Percentiles rank a stretch among this genome's conserved stretches.
Evolutionary conservation across 2,797 vertebrate genomes (phyloP).

Genomic region (Chanos chanos): DNA sequence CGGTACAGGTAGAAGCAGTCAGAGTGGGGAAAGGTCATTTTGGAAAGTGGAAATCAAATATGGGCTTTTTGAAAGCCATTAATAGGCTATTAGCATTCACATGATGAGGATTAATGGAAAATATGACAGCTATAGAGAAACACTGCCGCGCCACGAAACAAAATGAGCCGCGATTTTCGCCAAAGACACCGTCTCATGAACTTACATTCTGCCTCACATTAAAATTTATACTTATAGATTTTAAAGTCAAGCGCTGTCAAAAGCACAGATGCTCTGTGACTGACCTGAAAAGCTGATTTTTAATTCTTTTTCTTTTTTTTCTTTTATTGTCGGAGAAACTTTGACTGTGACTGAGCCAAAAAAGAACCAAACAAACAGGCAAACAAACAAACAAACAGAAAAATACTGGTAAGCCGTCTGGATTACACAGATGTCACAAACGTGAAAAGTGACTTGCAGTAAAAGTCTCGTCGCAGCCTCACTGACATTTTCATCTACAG

Average conservation of each 20-base stretch:
- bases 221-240: conserved; percentile 66
- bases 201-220: conserved; percentile 57
- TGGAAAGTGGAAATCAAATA: conserved; percentile 75
- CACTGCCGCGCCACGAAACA: conserved; percentile 69
- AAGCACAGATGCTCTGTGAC: conserved; percentile 36
- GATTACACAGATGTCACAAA: too few relatives aligned
- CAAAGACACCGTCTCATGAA: conserved; percentile 62
- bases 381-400: too few relatives aligned
- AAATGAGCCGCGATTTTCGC: conserved; percentile 68
- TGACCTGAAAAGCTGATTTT: background rate
- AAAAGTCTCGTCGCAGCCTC: too few relatives aligned
- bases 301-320: background rate
- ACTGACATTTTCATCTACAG: too few relatives aligned
- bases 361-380: too few relatives aligned
- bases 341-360: too few relatives aligned
- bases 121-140: conserved; percentile 64
- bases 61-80: conserved; percentile 72
- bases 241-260: conserved; percentile 55
- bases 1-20: conserved; percentile 72
- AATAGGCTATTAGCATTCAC: conserved; percentile 77
- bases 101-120: conserved; percentile 68
- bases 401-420: too few relatives aligned
- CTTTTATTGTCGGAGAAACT: background rate
- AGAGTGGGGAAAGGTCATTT: conserved; percentile 74
- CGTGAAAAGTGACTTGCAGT: too few relatives aligned